Evolutionary conservation across 1,140 invertebrate genomes (phyloP), one percentile per base, ranked within the genome.

Genomic region (Neodiprion virginianus): DNA sequence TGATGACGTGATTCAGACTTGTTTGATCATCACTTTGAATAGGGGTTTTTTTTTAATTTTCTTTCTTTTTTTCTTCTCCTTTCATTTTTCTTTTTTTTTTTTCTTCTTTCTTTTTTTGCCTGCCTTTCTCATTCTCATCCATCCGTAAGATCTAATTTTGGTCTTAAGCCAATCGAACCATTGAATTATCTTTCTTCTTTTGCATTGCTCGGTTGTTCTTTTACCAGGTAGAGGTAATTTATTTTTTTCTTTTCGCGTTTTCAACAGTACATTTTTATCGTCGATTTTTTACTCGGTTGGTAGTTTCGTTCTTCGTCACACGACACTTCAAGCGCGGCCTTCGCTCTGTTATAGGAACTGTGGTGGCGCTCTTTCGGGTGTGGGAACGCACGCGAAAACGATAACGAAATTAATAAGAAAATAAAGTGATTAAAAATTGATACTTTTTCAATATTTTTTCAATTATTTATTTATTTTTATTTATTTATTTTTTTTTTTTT

Each of bases 31-130:
- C 53, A 61, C 53, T 14, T 14, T 61, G n/a, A 61, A 14, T 61
- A 76, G 73, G 65, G 69, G 71, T 72, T 49, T 72, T 73, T 73
- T 61, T 71, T 72, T 74, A 49, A 49, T 74, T 69, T 40, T 67
- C 67, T 40, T 48, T 72, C 50, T 67, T 66, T 53, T 72, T 47
- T 70, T 68, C 4, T 73, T 71, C 14, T 48, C 28, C 48, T 47
- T 53, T 66, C 65, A 7, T 66, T 47, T 12, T 23, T 66, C n/a
- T 72, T 61, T 50, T 50, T 73, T 75, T 53, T 53, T 48, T 66
- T 70, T 65, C 71, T 67, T 21, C 65, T 72, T 11, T n/a, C 53
- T 74, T 72, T 47, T 68, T 9, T 65, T 49, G 61, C 48, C 17
- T 69, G 7, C n/a, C 21, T 14, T 17, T 67, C 50, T 75, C 73